Evolutionary conservation across 2,113 vertebrate genomes (phyloP), one percentile per base, ranked within the genome.

Genomic region (Myiagra hebetior): DNA sequence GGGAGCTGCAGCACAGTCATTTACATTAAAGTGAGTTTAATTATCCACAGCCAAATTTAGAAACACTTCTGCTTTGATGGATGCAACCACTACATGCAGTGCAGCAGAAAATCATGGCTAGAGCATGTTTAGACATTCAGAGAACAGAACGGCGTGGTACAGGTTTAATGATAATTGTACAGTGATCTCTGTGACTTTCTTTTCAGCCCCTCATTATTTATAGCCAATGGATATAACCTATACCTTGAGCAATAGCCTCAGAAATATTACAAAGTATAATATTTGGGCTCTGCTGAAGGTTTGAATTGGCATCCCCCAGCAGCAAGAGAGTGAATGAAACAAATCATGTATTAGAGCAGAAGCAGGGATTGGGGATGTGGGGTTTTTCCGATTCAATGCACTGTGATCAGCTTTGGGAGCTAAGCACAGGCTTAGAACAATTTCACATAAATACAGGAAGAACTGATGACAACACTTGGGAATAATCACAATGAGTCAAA

Each of bases 401-500:
- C 57, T 78, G 79, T 15, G 90, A 94, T 93, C 85, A 76, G 73
- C 83, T 78, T 37, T 74, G 74, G 84, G 59, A 94, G 63, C 62
- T 74, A 67, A 77, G 81, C 81, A 94, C 84, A 52, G 64, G 47
- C 86, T 91, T 85, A 85, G 44, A 94, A 77, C 73, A 96, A 92
- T 93, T 92, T 94, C 90, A 96, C 95, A 96, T 87, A 92, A 97
- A 96, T 94, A 94, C 86, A 80, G 95, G 92, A 97, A 97, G 91
- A 96, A 91, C 57, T 13, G 47, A 96, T 92, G 93, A 93, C 93
- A 96, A 82, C 92, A 65, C 94, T 96, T 94, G 96, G 97, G 94
- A 97, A 96, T 95, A 97, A 95, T 89, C 91, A 93, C 87, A 79
- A 88, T 91, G 96, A 96, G 89, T 95, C 95, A 95, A 96, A 95